Evolutionary conservation across 1,140 invertebrate species (phyloP), one percentile per base, ranked within the genome.

Genomic region (Hypothenemus hampei): DNA sequence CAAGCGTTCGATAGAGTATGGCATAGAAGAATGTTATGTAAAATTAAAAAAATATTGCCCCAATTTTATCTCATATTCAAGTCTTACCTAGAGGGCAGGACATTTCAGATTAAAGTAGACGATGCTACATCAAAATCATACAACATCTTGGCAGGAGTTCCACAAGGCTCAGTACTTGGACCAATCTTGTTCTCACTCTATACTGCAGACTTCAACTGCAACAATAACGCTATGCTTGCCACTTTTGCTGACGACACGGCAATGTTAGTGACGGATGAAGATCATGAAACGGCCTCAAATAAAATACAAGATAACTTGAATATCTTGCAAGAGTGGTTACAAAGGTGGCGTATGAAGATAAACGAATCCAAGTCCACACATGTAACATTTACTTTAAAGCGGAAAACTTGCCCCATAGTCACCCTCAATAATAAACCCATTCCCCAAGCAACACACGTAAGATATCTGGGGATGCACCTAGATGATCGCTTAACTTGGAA

Each of bases 311-410:
- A 37, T 2, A 37, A 15, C 36, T 16, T 37, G 7, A 2, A 37
- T 18, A 37, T 37, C 1, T 37, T 37, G 16, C n/a, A 37, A 37
- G 2, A 37, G 11, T 37, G 36, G 36, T 16, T 37, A 4, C 36
- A 37, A 16, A 37, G 16, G 18, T 37, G 36, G 36, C 2, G 36
- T 13, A 37, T 37, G 18, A 37, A 37, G 18, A 4, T 37, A 37
- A 37, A 37, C 4, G 36, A 44, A 44, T 23, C 7, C 10, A 44
- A 26, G 41, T 44, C 41, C 2, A 13, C 41, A 2, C 24, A 44
- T 4, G 41, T 44, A 26, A 21, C 7, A 23, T 44, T 44, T 4
- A 3, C 19, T n/a, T 16, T 44, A 44, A 22, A 20, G 3, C 20
- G 19, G 4, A 13, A 44, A 3, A 22, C 16, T 1, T 44, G 24